These are phyloP conservation scores for Xenops minutus DNA, from an alignment of 2,797 vertebrate species.

Conservation along the genomic window DNA sequence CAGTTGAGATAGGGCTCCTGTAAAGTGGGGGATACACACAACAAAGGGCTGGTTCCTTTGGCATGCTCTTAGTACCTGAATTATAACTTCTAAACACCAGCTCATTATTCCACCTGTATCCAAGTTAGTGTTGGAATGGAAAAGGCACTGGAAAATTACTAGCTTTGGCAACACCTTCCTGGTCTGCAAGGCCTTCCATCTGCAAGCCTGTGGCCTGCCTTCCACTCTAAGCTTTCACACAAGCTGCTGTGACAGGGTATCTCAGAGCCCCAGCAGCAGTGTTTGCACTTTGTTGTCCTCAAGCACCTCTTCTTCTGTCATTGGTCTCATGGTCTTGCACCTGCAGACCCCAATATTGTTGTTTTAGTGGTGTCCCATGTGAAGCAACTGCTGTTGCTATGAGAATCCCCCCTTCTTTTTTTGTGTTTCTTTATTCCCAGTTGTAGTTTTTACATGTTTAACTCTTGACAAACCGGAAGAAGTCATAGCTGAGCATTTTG, in stretches of 20 bases:
- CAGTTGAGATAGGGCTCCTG: neutral
- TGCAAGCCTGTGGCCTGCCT: neutral
- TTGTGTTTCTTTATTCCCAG: neutral
- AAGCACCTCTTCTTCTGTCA: neutral
- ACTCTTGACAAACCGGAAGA: neutral
- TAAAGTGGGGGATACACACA: neutral
- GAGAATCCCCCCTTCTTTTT: neutral
- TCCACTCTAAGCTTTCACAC: neutral
- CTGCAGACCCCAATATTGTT: neutral
- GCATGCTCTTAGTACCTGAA: neutral
- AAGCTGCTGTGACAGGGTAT: neutral
- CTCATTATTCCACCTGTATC: neutral
- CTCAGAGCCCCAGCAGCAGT: neutral
- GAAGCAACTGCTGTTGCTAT: neutral
- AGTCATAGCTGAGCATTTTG: neutral
- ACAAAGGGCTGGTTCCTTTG: neutral
- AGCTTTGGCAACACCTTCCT: fast-evolving
- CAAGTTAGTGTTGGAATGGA: neutral
- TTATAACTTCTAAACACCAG: neutral
- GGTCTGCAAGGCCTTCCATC: neutral
- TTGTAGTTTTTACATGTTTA: neutral
- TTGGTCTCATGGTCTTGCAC: neutral
- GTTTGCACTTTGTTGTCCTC: neutral
- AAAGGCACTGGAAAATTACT: neutral
- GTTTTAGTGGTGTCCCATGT: neutral